Evolutionary conservation across 1,140 invertebrate species (phyloP).

Genomic region (Neodiprion virginianus): DNA sequence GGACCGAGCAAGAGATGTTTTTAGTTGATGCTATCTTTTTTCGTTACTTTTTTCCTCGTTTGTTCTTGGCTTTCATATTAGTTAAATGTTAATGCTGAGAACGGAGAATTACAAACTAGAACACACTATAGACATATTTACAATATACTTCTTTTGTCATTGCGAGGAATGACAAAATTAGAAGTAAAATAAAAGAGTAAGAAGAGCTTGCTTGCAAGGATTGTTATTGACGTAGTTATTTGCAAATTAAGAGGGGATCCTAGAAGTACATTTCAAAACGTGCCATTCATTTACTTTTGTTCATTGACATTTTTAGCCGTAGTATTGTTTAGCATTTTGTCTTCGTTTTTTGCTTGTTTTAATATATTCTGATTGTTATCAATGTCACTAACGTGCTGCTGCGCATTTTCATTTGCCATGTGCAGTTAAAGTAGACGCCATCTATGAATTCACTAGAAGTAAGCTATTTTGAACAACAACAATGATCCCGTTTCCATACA

Average conservation of each 20-base stretch:
- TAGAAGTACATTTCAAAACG: conserved; percentile 4
- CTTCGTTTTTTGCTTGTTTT: not conserved
- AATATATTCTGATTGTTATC: conserved; percentile 9
- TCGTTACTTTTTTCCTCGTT: too few species aligned
- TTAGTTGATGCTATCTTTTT: not conserved
- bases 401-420: not conserved
- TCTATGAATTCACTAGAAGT: conserved; percentile 12
- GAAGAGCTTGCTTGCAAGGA: conserved; percentile 9
- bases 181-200: conserved; percentile 27
- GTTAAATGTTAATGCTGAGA: not conserved
- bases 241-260: not conserved
- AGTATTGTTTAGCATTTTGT: not conserved
- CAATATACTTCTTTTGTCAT: conserved; percentile 39
- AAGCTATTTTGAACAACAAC: conserved; percentile 36
- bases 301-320: not conserved
- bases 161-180: conserved; percentile 26
- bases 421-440: not conserved
- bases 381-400: not conserved
- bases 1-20: not conserved
- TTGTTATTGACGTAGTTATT: not conserved
- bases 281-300: not conserved
- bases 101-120: conserved; percentile 37
- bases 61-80: too few species aligned
- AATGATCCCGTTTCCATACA: conserved; percentile 35
- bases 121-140: conserved; percentile 47